Conservation (phyloP, 2,888 invertebrate genomes). For the Tipula lateralis region DNA sequence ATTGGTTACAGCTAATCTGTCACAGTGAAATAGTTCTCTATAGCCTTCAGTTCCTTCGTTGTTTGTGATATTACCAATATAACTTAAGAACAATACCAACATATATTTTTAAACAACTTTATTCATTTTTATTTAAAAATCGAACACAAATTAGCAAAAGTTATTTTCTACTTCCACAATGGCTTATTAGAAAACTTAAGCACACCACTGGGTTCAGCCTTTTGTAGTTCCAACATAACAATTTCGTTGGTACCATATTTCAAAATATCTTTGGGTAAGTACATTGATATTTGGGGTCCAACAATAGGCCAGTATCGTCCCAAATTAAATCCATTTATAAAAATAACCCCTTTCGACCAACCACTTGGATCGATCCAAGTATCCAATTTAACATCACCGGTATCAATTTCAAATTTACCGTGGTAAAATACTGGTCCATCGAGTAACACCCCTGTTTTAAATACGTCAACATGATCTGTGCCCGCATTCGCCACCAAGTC, state of each 20-base stretch:
- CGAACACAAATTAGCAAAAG: no score
- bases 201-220: constrained; percentile 40
- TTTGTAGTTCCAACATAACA: constrained; percentile 57
- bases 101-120: no score
- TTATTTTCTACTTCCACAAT: constrained; percentile 36
- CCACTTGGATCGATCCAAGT: constrained; percentile 71
- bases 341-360: constrained; percentile 70
- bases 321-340: constrained; percentile 79
- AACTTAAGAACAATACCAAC: no score
- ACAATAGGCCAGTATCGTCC: constrained; percentile 77
- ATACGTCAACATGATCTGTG: not conserved
- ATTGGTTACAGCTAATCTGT: no score
- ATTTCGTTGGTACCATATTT: constrained; percentile 53
- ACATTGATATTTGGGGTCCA: constrained; percentile 79
- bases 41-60: no score
- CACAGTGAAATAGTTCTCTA: no score
- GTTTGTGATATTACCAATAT: no score
- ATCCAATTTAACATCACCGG: constrained; percentile 54
- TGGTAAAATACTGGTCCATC: constrained; percentile 57
- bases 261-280: constrained; percentile 72
- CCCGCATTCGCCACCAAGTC: constrained; percentile 32
- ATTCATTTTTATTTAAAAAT: no score
- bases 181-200: constrained; percentile 46
- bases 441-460: constrained; percentile 37
- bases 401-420: constrained; percentile 43